Evolutionary conservation across 2,797 vertebrate genomes (phyloP), one percentile per base, ranked within the genome.

Genomic region (Mormyrops attenuatus): DNA sequence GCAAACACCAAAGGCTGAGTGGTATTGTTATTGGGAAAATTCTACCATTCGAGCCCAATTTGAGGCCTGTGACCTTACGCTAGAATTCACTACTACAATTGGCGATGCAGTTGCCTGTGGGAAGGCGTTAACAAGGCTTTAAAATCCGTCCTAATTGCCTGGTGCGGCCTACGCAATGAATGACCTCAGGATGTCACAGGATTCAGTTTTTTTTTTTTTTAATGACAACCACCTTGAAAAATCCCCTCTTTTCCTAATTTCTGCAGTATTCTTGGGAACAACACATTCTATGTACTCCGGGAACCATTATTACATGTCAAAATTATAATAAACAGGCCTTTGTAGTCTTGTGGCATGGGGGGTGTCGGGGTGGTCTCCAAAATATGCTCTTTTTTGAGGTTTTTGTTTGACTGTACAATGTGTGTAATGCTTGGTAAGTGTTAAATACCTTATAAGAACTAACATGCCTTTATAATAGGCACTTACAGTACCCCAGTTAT

Each of bases 41-140:
- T 26, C 84, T 3, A 34, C 41, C 20, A 26, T 47, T 47, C 9
- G 9, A 85, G 47, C 84, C 22, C 13, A 52, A 86, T 49, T 30
- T 55, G 85, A 86, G 13, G 52, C 85, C 47, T 55, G 52, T 52
- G 49, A 30, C 26, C 49, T 86, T 82, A 47, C 38, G 38, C 77
- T 82, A n/a, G 77, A 82, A 82, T 73, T 38, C 69, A 73, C 77
- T 82, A 82, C 41, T n/a, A 47, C 77, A 47, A 82, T 82, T 82
- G 77, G 8, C 38, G 1, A 47, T 47, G 41, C 6, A n/a, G 77
- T 52, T 53, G 49, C 52, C 47, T 55, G 85, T 86, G 85, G 85
- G 15, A 86, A 26, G 85, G 49, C 26, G 49, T 86, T 86, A 82
- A 82, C 17, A 0, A 52, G 49, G 20, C 22, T 52, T 86, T 86